Evolutionary conservation across 2,888 invertebrate genomes (phyloP), one percentile per base, ranked within the genome.

Genomic region (Orchesella flavescens): DNA sequence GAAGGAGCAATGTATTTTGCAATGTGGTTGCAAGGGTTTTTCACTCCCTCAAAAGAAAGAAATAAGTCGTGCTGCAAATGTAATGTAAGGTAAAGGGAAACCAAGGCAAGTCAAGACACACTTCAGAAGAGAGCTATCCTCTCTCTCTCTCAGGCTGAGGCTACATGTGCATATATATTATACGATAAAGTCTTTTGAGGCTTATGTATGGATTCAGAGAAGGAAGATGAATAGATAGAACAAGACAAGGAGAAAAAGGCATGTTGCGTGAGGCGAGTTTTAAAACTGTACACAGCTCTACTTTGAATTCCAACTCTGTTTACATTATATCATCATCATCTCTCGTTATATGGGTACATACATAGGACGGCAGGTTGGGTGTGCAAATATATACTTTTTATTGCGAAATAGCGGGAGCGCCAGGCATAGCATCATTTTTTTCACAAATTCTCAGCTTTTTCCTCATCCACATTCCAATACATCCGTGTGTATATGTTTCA

Each of bases 241-340:
- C 55, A 65, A 80, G 80, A 80, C 80, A 80, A 80, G 80, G 57
- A 65, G 73, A 80, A 80, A 80, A 80, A 73, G 77, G 79, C n/a
- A 17, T 7, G 57, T 46, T 80, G 73, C 80, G 80, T 80, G 80
- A 80, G 73, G 0, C 57, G 80, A 66, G 80, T 80, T 80, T 66
- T 66, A 72, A 79, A 73, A 63, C 1, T 49, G 15, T 69, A 24
- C 57, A 59, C 24, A 34, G 34, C 10, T 7, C 69, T 46, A 69
- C 61, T 80, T 80, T 65, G 73, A 80, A 80, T 80, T 80, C 80
- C 24, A 57, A n/a, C 59, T 23, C 55, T 17, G 72, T 80, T 66
- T 55, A 53, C 65, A 63, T 72, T 78, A 71, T 19, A 15, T 49
- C 15, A 49, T 49, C n/a, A 12, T 49, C n/a, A 15, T 49, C 49